Conservation (phyloP, 2,797 vertebrate species). For the Esox lucius region DNA sequence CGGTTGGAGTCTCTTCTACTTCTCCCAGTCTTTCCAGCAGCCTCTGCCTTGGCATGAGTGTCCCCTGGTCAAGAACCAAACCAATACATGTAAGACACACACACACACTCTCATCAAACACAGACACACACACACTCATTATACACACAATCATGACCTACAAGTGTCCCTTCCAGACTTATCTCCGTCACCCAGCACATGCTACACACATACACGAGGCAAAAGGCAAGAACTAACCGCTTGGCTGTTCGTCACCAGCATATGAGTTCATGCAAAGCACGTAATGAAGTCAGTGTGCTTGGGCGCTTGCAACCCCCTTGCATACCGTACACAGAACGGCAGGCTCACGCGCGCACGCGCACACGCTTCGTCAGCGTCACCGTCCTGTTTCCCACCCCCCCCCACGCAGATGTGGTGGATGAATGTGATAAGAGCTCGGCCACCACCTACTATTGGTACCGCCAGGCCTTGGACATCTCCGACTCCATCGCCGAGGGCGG, state of each 20-base stretch:
- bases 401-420: constrained; percentile 81
- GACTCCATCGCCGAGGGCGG: constrained; percentile 88
- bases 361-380: neutral
- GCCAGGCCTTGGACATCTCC: constrained; percentile 92
- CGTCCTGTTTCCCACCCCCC: neutral
- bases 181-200: neutral
- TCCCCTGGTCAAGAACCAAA: constrained; percentile 90
- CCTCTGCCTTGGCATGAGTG: constrained; percentile 96
- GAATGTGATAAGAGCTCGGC: constrained; percentile 97
- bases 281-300: too few species aligned
- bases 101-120: neutral
- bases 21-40: constrained; percentile 97
- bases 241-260: too few species aligned
- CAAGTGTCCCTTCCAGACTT: too few species aligned
- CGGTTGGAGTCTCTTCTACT: constrained; percentile 97
- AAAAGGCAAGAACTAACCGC: too few species aligned
- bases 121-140: neutral
- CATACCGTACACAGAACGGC: neutral
- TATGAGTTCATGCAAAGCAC: too few species aligned
- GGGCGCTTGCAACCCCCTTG: too few species aligned
- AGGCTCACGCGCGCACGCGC: too few species aligned
- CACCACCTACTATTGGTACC: constrained; percentile 98
- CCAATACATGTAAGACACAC: constrained; percentile 81
- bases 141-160: too few species aligned
- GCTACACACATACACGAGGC: neutral